Evolutionary conservation across 2,797 vertebrate species (phyloP), one percentile per base, ranked within the genome.

Genomic region (Chiropotes sagulatus): DNA sequence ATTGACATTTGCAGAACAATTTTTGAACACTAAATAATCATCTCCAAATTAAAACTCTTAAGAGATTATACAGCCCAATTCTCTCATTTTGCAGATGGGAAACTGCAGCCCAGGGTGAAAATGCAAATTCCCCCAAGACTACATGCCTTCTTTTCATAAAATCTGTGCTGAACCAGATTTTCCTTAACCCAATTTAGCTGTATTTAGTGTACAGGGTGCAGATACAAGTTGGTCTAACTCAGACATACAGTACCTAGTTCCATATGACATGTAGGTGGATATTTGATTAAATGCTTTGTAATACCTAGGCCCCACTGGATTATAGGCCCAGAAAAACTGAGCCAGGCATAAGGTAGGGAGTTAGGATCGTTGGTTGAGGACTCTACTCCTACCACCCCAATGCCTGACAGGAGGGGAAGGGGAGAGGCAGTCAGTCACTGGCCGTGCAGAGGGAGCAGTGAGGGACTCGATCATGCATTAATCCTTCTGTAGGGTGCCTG

Each of bases 21-120:
- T 88, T 70, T 46, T 75, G 36, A 85, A 88, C 57, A 95, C 54
- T 54, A 93, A 96, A 75, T 93, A 86, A 52, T 81, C 57, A 73
- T 36, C 4, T 58, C 28, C 22, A 57, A 46, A 30, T 79, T 78
- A 89, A 82, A 95, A 26, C 33, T 72, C 82, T 64, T 58, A 44
- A 39, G 39, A 41, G 39, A 41, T 41, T 41, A 41, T 41, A 41
- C 39, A 41, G 36, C 36, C 36, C 36, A 39, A n/a, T 1, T 15
- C 28, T 73, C 64, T 84, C 41, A 70, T 89, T 89, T 83, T 93
- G 48, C 52, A 90, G 64, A 48, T 54, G 19, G 57, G 67, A 90
- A 94, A 93, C 20, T 91, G 33, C 13, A 97, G 87, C 44, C 58
- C 57, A 46, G 30, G 22, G 36, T 86, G 15, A 61, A 76, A 81